phyloP scores from a whole-genome alignment of 2,113 vertebrate species.

The Baryphthengus martii region DNA sequence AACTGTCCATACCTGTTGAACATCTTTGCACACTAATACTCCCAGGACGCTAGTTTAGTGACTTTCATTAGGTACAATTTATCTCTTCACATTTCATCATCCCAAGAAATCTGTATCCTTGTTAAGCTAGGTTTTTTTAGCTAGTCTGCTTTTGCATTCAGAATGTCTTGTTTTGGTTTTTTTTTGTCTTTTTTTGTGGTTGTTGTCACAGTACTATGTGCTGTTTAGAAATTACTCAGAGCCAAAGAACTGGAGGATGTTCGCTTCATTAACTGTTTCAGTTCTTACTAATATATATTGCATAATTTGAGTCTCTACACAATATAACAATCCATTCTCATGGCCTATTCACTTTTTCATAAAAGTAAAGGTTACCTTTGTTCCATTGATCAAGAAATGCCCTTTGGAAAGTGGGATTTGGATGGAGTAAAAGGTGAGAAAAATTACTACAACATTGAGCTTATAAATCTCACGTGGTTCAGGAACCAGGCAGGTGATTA shows the following conservation, averaged over 20 bases:
- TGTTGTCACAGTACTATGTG: neutral
- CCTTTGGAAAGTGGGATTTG: neutral
- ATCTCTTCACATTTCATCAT: neutral
- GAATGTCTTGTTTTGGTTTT: neutral
- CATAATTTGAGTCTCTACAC: neutral
- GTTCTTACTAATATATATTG: neutral
- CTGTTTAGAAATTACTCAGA: neutral
- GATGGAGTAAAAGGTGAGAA: neutral
- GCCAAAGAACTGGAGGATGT: neutral
- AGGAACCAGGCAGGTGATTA: neutral
- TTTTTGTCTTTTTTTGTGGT: neutral
- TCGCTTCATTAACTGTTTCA: neutral
- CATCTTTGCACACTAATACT: neutral
- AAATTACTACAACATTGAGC: neutral
- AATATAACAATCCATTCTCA: neutral
- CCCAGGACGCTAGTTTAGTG: neutral
- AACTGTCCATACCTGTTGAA: neutral
- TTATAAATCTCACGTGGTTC: neutral
- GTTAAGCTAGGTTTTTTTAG: neutral
- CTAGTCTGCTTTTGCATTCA: neutral
- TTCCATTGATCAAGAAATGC: neutral
- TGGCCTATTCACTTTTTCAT: neutral
- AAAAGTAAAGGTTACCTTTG: neutral
- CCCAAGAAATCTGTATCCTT: neutral
- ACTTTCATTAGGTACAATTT: neutral